These are phyloP conservation scores for Rhabdornis inornatus DNA, from an alignment of 2,113 vertebrate genomes.

Conservation along the genomic window DNA sequence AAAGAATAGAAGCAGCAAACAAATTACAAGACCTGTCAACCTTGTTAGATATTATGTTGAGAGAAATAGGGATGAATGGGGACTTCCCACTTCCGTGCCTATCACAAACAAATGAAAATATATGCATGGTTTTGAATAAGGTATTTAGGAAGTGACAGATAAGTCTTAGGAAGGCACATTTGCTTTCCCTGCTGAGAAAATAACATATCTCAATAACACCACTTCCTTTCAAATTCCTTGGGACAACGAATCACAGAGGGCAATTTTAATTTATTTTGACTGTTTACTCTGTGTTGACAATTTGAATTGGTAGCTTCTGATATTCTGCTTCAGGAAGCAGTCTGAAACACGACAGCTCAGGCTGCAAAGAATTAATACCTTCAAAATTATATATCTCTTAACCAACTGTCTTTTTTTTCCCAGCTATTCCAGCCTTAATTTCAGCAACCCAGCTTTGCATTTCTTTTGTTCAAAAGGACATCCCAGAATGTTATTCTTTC, in stretches of 20 bases:
- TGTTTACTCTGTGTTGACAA: slow-evolving; percentile 11
- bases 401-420: not conserved
- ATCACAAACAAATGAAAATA: slow-evolving; percentile 39
- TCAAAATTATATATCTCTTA: not conserved
- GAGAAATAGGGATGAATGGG: slow-evolving; percentile 29
- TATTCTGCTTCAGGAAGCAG: not conserved
- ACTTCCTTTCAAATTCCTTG: not conserved
- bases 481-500: slow-evolving; percentile 38
- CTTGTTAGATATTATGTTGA: not conserved
- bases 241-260: not conserved
- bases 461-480: slow-evolving; percentile 44
- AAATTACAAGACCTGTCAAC: slow-evolving; percentile 41
- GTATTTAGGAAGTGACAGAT: slow-evolving; percentile 23
- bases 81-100: slow-evolving; percentile 2
- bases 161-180: slow-evolving; percentile 27
- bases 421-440: not conserved
- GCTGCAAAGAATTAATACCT: not conserved
- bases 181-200: slow-evolving; percentile 26
- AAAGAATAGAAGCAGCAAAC: slow-evolving; percentile 51
- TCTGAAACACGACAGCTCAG: not conserved
- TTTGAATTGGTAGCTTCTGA: not conserved
- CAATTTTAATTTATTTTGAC: slow-evolving; percentile 38
- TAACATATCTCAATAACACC: not conserved
- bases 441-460: not conserved
- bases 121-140: not conserved